Base-by-base conservation (phyloP, 1,140 invertebrate species). In the Phymastichus coffea region DNA sequence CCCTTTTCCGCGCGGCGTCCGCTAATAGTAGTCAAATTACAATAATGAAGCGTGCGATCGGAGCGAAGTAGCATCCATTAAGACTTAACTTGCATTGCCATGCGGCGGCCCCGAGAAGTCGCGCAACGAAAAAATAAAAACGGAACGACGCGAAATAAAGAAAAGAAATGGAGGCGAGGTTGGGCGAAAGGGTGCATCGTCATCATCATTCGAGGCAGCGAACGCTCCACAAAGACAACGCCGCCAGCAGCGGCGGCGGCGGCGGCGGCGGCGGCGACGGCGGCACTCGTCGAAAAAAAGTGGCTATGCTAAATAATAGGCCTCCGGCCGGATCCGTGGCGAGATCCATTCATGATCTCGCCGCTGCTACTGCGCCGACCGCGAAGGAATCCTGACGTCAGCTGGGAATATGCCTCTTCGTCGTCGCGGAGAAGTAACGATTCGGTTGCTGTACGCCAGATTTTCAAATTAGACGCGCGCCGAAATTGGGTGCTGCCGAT, bases 231-330 rank as follows among this genome's bases (percentile, higher is more conserved):
- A 79, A 80, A 78, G 73, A 76, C 71, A 74, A 68, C 67, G 70
- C 69, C 71, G 72, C 72, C 72, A n/a, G 67, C 66, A 7, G 28
- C 66, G 69, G 63, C 64, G 63, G 58, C 55, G 57, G 60, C 57
- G 47, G 55, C 6, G 26, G 57, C 35, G 33, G 54, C 61, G 48
- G 49, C 51, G 15, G 20, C 46, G 12, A 15, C 23, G 46, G 25
- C 6, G 44, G 40, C 28, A 33, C 12, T 12, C 6, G 6, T 53
- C 52, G 61, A 56, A 69, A 69, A 73, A 78, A 75, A 76, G 73
- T 71, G 70, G 71, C 75, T 77, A 79, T 75, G 74, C 73, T 72
- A 78, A 80, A 79, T 80, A 77, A 79, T 76, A 78, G 74, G 74
- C 66, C 68, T 67, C n/a, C 53, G 33, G 41, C 57, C 63, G 64